Conservation (phyloP, 2,888 invertebrate genomes). For the Oscheius myriophilus region DNA sequence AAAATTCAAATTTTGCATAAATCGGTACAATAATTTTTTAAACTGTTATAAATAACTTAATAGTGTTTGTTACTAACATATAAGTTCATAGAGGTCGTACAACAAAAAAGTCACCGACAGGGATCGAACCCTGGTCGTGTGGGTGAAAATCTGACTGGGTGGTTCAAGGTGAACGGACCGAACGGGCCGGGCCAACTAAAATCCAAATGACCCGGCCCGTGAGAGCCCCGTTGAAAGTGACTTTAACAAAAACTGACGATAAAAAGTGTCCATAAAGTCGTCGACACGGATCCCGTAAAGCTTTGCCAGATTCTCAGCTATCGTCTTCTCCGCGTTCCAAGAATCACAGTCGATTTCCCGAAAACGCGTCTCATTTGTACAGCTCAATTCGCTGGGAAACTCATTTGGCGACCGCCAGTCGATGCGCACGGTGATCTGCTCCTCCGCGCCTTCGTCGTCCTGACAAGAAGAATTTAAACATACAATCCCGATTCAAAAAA, state of each 20-base stretch:
- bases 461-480: background rate
- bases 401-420: slow-evolving; percentile 11
- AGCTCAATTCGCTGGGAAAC: slow-evolving; percentile 8
- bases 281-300: background rate
- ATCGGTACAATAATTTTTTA: no score
- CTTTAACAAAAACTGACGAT: background rate
- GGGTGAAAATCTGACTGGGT: no score
- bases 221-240: no score
- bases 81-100: no score
- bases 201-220: no score
- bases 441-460: background rate
- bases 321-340: background rate
- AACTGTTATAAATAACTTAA: no score
- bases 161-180: no score
- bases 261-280: background rate
- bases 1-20: no score
- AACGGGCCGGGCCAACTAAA: no score
- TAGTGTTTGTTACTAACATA: no score
- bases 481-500: background rate
- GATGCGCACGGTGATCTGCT: slow-evolving; percentile 6
- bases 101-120: no score
- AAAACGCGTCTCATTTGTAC: slow-evolving; percentile 13
- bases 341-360: slow-evolving; percentile 4
- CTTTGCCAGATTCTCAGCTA: slow-evolving; percentile 2
- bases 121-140: no score